Conservation (phyloP, 2,113 vertebrate genomes). For the Panthera leo region DNA sequence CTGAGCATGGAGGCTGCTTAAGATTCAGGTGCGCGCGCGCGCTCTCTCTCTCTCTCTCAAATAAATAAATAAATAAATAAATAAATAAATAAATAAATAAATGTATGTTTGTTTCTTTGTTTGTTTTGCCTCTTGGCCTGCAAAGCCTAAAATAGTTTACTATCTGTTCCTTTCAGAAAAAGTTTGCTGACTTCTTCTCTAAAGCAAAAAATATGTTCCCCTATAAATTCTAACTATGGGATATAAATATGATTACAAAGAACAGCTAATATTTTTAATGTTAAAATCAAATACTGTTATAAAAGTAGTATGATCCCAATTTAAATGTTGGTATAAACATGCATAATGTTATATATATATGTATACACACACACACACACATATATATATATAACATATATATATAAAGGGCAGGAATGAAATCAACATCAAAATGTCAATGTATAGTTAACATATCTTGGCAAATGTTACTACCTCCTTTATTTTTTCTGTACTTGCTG, state of each 20-base stretch:
- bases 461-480: conserved; percentile 5
- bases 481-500: neutral
- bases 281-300: neutral
- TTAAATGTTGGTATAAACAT: conserved; percentile 17
- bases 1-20: no score
- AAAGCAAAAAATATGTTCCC: neutral
- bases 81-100: no score
- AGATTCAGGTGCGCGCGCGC: no score
- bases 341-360: neutral
- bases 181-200: neutral
- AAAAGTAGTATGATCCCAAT: neutral
- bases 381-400: neutral
- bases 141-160: conserved; percentile 30
- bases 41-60: no score
- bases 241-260: conserved; percentile 2
- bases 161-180: conserved; percentile 6
- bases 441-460: neutral
- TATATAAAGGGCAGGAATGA: neutral
- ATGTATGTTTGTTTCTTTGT: no score
- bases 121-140: neutral
- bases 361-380: neutral
- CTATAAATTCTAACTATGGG: neutral
- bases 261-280: neutral
- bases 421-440: conserved; percentile 17
- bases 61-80: no score